Percentiles rank a stretch among this genome's conserved stretches.
Conservation (phyloP, 2,888 invertebrate genomes). For the Drosophila colorata region DNA sequence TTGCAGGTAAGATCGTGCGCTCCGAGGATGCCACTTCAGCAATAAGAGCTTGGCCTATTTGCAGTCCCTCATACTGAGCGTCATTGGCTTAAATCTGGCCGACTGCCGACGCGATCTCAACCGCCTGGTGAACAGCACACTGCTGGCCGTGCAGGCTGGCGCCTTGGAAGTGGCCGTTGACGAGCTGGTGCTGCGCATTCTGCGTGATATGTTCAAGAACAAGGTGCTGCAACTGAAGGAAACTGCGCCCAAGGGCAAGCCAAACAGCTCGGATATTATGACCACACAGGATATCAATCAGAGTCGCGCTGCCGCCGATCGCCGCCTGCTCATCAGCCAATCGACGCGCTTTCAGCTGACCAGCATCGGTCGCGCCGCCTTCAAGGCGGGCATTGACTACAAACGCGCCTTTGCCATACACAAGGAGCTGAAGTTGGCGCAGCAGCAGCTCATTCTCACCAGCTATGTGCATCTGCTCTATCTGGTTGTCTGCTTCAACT, state of each 20-base stretch:
- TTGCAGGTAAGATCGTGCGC: slow-evolving; percentile 83
- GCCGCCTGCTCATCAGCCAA: slow-evolving; percentile 81
- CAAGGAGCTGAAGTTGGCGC: slow-evolving; percentile 90
- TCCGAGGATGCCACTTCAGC: neutral
- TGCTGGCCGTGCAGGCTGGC: slow-evolving; percentile 89
- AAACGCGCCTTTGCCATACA: slow-evolving; percentile 90
- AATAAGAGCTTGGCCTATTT: neutral
- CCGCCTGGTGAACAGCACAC: slow-evolving; percentile 87
- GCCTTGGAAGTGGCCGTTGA: slow-evolving; percentile 78
- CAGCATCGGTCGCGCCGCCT: slow-evolving; percentile 91
- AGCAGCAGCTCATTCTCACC: slow-evolving; percentile 91
- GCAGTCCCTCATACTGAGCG: slow-evolving; percentile 88
- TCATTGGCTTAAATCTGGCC: slow-evolving; percentile 89
- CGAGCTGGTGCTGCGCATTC: slow-evolving; percentile 75
- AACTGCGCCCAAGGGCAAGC: slow-evolving; percentile 34
- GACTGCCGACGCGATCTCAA: slow-evolving; percentile 86
- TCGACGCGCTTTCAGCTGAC: slow-evolving; percentile 87
- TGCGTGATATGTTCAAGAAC: slow-evolving; percentile 84
- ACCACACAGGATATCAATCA: slow-evolving; percentile 81
- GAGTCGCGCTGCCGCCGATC: slow-evolving; percentile 45
- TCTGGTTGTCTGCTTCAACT: slow-evolving; percentile 87
- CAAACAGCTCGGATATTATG: slow-evolving; percentile 72
- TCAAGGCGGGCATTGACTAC: slow-evolving; percentile 94
- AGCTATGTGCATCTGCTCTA: slow-evolving; percentile 95
- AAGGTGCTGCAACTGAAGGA: slow-evolving; percentile 80